Evolutionary conservation across 2,113 vertebrate species (phyloP).

Genomic region (Chrysochloris asiatica): DNA sequence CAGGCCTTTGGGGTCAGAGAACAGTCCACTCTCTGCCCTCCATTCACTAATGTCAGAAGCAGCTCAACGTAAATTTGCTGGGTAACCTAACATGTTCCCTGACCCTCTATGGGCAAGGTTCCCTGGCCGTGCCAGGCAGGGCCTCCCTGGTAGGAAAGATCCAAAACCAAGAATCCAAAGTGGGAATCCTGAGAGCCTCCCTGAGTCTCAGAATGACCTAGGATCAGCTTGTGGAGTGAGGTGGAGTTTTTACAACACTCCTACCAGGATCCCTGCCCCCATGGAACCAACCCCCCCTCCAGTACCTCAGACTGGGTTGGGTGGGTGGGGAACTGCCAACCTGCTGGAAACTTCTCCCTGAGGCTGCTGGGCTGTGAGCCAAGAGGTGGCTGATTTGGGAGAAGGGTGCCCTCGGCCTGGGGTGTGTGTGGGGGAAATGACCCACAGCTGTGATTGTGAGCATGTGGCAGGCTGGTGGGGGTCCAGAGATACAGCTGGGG

Average conservation of each 20-base stretch:
- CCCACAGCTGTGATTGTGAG: fast-evolving
- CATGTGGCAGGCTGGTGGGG: fast-evolving
- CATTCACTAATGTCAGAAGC: not conserved
- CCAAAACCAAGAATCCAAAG: not conserved
- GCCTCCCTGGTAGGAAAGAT: not conserved
- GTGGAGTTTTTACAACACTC: not conserved
- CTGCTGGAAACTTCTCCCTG: not conserved
- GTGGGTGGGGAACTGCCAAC: not conserved
- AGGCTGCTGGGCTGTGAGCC: not conserved
- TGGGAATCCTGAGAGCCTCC: not conserved
- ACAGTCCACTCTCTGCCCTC: too few relatives aligned
- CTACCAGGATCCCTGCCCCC: not conserved
- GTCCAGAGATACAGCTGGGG: too few relatives aligned
- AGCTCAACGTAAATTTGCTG: not conserved
- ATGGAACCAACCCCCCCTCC: fast-evolving
- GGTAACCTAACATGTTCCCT: not conserved
- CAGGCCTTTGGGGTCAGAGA: not conserved
- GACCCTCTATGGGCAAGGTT: not conserved
- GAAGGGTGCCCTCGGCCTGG: too few relatives aligned
- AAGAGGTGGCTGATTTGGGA: fast-evolving
- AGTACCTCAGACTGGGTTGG: not conserved
- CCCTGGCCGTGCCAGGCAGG: too few relatives aligned
- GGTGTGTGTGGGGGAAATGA: not conserved
- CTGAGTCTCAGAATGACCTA: not conserved
- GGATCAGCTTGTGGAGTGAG: not conserved